phyloP scores from a whole-genome alignment of 2,888 invertebrate genomes.

The Omphaloscelis lunosa region DNA sequence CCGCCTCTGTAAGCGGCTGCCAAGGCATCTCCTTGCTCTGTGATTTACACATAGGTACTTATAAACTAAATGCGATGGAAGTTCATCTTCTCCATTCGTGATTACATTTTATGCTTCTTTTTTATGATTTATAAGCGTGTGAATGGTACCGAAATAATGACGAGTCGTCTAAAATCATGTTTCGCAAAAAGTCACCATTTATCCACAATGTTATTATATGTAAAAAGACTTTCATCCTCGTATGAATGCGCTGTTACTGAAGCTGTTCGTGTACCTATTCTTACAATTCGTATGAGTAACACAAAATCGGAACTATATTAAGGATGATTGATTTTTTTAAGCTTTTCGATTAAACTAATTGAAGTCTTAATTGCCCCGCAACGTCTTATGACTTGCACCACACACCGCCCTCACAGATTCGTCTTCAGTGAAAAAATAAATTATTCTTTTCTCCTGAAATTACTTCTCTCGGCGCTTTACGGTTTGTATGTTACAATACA shows the following conservation, averaged over 20 bases:
- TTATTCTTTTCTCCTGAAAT: constrained; percentile 65
- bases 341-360: neutral
- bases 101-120: no score
- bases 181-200: neutral
- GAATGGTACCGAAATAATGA: neutral
- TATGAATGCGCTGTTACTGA: neutral
- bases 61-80: neutral
- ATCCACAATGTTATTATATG: neutral
- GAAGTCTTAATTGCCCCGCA: neutral
- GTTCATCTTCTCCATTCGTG: neutral
- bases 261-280: neutral
- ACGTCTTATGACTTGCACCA: constrained; percentile 12
- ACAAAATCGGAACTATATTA: neutral
- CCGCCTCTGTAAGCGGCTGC: neutral
- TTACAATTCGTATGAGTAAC: neutral
- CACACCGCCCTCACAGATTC: constrained; percentile 44
- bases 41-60: neutral
- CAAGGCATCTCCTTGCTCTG: no score
- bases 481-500: constrained; percentile 39
- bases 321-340: neutral
- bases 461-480: constrained; percentile 62
- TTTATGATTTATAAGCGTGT: neutral
- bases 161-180: neutral
- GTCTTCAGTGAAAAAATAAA: constrained; percentile 63
- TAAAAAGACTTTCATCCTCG: neutral